Evolutionary conservation across 2,888 invertebrate genomes (phyloP), one percentile per base, ranked within the genome.

Genomic region (Oligia latruncula): DNA sequence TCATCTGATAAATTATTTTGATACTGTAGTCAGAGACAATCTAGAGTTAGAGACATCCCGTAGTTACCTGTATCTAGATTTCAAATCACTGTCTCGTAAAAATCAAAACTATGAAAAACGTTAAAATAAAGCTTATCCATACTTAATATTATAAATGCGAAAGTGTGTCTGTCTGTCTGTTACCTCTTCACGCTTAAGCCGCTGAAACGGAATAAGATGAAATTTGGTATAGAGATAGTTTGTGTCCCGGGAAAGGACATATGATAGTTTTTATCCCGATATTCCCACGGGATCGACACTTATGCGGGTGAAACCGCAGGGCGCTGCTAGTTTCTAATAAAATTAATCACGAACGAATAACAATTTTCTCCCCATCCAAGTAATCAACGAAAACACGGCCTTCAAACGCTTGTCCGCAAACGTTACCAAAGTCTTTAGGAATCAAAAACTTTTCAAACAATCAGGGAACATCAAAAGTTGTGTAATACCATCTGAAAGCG

Each of bases 401-500:
- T 72, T 74, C 67, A 4, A 58, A n/a, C 70, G 71, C 75, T 65
- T 74, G 81, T 74, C 67, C 64, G 17, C 66, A 67, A 80, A 75
- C 66, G 70, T 80, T 71, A 62, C 76, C 62, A 52, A 72, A 90
- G 87, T 83, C 86, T 84, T 81, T 81, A 77, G 81, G 86, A 86
- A 90, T 88, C 84, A 79, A 89, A 92, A 93, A 87, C 91, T 92
- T 76, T 80, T 78, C 81, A 88, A 85, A 91, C 92, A 92, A 93
- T 91, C 84, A 86, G 88, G 83, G 72, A 89, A 91, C 92, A 92
- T 94, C 93, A 92, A 93, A 94, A 95, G 92, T 95, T 95, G 81
- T 90, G 91, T 95, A 94, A 95, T 93, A 91, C 93, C 89, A 91
- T 91, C 90, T 88, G 90, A 92, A 90, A 92, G 76, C 89, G 84